Evolutionary conservation across 2,113 vertebrate species (phyloP).

Genomic region (Pongo pygmaeus): DNA sequence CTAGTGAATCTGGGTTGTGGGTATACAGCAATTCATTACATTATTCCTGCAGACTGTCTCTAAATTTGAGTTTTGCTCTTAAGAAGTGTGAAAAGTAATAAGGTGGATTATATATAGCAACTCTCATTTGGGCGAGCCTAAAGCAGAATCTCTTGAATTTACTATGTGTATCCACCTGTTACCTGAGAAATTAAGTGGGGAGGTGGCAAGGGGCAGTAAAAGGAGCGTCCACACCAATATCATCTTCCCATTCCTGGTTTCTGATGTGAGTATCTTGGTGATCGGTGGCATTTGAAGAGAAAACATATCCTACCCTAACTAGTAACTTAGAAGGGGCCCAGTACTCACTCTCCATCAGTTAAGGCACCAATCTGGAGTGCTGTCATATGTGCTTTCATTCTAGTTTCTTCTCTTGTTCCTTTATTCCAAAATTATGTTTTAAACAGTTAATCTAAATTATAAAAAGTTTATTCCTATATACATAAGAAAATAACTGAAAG

Average conservation of each 20-base stretch:
- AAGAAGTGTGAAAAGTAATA: not conserved
- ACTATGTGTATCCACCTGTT: not conserved
- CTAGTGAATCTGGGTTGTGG: not conserved
- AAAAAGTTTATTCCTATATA: not conserved
- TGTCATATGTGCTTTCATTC: not conserved
- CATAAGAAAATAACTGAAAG: not conserved
- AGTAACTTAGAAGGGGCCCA: not conserved
- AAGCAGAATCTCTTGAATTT: not conserved
- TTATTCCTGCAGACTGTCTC: not conserved
- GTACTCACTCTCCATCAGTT: not conserved
- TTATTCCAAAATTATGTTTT: not conserved
- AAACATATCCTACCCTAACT: not conserved
- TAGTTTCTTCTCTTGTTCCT: not conserved
- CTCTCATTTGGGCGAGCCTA: not conserved
- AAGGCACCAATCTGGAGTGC: not conserved
- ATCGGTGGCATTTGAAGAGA: not conserved
- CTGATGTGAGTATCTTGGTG: not conserved
- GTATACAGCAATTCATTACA: not conserved
- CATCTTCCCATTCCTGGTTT: not conserved
- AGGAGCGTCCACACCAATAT: not conserved
- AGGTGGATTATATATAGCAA: not conserved
- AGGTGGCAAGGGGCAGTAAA: not conserved
- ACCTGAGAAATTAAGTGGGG: not conserved
- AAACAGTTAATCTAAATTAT: not conserved
- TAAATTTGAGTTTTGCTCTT: constrained; percentile 6